Evolutionary conservation across 2,888 invertebrate species (phyloP).

Genomic region (Sisyra terminalis): DNA sequence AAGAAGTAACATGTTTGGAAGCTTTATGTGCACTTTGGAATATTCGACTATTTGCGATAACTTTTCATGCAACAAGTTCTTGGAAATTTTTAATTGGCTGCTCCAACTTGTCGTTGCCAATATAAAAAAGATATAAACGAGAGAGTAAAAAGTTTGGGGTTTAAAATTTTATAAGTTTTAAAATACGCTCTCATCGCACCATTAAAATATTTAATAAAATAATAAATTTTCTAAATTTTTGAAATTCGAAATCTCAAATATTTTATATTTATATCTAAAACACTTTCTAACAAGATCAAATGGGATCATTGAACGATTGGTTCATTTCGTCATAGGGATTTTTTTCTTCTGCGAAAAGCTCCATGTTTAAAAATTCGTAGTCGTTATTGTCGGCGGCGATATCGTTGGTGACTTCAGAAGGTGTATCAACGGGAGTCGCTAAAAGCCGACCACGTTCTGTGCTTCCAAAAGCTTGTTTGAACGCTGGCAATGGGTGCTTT

Average conservation of each 20-base stretch:
- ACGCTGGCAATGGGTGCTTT: constrained; percentile 50
- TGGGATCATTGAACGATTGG: constrained; percentile 3
- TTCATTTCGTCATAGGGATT: constrained; percentile 5
- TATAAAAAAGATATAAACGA: no score
- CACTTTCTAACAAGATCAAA: constrained; percentile 6
- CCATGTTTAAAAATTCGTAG: constrained; percentile 5
- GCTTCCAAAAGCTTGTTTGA: constrained; percentile 73
- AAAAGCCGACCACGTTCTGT: constrained; percentile 68
- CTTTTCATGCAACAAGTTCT: no score
- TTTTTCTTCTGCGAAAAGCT: constrained; percentile 6
- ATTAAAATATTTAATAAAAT: no score
- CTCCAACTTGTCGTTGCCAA: no score
- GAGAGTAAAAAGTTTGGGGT: no score
- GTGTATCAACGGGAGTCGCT: constrained; percentile 4
- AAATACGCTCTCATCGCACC: no score
- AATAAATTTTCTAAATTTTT: neutral
- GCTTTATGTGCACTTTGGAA: no score
- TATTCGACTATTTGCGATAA: no score
- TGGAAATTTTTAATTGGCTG: no score
- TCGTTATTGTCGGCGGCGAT: neutral
- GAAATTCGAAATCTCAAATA: neutral
- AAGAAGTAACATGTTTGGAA: no score
- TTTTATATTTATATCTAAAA: constrained; percentile 1
- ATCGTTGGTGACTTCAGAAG: neutral
- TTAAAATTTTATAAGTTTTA: no score